These are phyloP conservation scores for Callospermophilus lateralis DNA, from an alignment of 2,113 vertebrate species.

Conservation along the genomic window DNA sequence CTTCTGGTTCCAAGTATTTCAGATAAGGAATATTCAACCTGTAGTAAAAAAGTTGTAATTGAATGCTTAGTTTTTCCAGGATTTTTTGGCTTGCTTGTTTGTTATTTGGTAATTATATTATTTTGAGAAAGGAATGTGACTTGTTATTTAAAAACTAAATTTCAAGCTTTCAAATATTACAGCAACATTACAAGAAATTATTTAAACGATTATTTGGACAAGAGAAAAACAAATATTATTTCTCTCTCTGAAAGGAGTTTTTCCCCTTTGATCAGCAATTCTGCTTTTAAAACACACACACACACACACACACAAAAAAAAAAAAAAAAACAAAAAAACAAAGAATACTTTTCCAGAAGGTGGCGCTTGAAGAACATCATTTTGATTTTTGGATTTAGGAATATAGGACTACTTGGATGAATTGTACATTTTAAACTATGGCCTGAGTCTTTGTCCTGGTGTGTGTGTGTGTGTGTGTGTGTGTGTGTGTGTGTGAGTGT, in stretches of 20 bases:
- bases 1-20: neutral
- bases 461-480: neutral
- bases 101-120: neutral
- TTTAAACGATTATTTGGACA: neutral
- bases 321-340: neutral
- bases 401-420: neutral
- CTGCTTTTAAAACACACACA: neutral
- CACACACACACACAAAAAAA: no score
- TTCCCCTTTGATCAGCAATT: neutral
- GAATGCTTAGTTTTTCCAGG: neutral
- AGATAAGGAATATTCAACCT: neutral
- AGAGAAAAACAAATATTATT: slow-evolving; percentile 50
- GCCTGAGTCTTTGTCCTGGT: neutral
- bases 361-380: slow-evolving; percentile 83
- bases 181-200: neutral
- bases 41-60: neutral
- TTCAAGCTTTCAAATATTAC: neutral
- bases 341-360: slow-evolving; percentile 82
- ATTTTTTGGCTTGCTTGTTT: neutral
- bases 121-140: slow-evolving; percentile 13
- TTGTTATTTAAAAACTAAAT: neutral
- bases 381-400: neutral
- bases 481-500: neutral
- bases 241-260: slow-evolving; percentile 12
- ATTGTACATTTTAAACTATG: slow-evolving; percentile 51